phyloP scores from a whole-genome alignment of 92 coral and sea anemone species.

The Zoanthus sociatus region DNA sequence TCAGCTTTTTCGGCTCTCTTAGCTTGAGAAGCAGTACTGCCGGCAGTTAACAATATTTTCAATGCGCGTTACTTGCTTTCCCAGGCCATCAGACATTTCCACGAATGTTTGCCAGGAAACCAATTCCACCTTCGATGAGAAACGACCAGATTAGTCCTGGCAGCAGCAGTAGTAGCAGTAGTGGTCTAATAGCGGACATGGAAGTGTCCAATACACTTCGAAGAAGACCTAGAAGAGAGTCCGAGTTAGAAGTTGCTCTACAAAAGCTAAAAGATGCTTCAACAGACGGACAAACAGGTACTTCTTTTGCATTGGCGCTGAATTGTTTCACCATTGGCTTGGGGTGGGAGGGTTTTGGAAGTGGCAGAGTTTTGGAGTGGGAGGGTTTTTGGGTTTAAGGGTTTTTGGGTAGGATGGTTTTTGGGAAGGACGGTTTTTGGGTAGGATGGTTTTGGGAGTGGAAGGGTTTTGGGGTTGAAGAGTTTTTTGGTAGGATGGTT shows the following conservation, averaged over 20 bases:
- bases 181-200: constrained; percentile 95
- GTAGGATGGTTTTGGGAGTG: neutral
- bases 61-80: neutral
- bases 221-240: constrained; percentile 75
- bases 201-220: constrained; percentile 64
- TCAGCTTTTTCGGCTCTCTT: no score
- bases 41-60: neutral
- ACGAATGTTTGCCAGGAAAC: constrained; percentile 88
- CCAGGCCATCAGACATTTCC: constrained; percentile 93
- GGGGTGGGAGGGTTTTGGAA: neutral
- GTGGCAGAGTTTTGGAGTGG: neutral
- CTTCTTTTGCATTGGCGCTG: neutral
- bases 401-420: no score
- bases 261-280: constrained; percentile 71
- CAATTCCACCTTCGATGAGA: constrained; percentile 86
- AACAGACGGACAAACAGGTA: constrained; percentile 55
- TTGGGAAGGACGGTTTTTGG: no score
- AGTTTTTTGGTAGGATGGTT: no score
- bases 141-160: constrained; percentile 87
- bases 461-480: neutral
- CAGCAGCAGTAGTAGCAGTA: constrained; percentile 96
- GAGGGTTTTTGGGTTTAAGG: no score
- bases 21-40: no score
- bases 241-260: constrained; percentile 69
- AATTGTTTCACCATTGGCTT: neutral